Evolutionary conservation across 2,888 invertebrate species (phyloP).

Genomic region (Pantelozetes paolii): DNA sequence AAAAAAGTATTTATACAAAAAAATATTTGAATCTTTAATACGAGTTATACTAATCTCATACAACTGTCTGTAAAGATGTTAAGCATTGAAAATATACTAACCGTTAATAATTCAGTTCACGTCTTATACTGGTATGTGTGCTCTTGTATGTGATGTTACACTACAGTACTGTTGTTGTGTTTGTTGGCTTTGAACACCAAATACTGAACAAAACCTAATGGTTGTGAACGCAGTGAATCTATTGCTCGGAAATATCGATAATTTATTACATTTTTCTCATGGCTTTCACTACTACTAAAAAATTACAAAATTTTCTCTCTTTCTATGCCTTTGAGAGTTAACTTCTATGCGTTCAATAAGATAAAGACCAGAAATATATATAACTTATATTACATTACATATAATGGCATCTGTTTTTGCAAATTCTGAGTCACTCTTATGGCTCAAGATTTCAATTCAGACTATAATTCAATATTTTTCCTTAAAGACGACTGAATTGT

Average conservation of each 20-base stretch:
- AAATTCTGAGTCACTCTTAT: no score
- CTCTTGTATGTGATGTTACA: no score
- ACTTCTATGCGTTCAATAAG: background rate
- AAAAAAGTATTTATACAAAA: no score
- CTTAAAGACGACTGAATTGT: no score
- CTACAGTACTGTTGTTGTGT: background rate
- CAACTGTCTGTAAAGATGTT: no score
- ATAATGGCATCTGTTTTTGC: constrained; percentile 6
- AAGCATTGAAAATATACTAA: constrained; percentile 7
- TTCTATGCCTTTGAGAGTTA: background rate
- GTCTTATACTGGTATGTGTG: background rate
- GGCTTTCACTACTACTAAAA: background rate
- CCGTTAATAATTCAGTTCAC: constrained; percentile 19
- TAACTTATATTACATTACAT: background rate
- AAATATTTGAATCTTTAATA: no score
- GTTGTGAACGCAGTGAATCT: background rate
- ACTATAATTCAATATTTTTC: no score
- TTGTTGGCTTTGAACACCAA: background rate
- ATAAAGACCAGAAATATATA: background rate
- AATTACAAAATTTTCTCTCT: background rate
- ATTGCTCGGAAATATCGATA: constrained; percentile 17
- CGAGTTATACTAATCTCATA: no score
- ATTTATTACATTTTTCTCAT: background rate
- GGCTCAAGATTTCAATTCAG: no score
- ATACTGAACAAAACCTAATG: background rate